Percentiles rank a stretch among this genome's conserved stretches.
phyloP scores from a whole-genome alignment of 2,113 vertebrate species.

The Lota lota region DNA sequence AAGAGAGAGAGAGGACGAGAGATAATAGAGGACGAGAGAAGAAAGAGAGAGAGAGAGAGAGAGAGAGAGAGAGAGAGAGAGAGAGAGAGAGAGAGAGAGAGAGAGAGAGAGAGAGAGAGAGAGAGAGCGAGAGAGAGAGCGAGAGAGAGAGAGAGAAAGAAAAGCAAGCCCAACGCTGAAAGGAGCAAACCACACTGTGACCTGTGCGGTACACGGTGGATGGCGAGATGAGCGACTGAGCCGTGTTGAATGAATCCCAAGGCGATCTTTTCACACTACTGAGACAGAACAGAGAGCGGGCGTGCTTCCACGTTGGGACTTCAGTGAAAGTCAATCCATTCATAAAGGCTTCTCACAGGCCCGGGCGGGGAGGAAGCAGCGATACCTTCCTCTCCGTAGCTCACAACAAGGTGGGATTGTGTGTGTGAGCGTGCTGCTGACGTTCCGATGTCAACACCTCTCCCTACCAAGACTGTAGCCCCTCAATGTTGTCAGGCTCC shows the following conservation, averaged over 20 bases:
- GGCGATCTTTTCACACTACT: slow-evolving; percentile 32
- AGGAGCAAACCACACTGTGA: slow-evolving; percentile 11
- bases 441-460: slow-evolving; percentile 26
- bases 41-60: slow-evolving; percentile 23
- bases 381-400: slow-evolving; percentile 53
- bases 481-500: slow-evolving; percentile 30
- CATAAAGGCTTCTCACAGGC: slow-evolving; percentile 59
- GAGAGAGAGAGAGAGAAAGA: no score
- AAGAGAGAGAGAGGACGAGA: no score
- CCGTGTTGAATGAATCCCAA: slow-evolving; percentile 34
- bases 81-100: neutral
- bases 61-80: slow-evolving; percentile 28
- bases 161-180: no score
- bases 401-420: slow-evolving; percentile 57
- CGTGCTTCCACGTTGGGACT: slow-evolving; percentile 36
- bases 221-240: slow-evolving; percentile 6
- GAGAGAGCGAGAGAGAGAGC: no score
- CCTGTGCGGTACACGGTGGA: neutral
- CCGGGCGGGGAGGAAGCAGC: slow-evolving; percentile 47
- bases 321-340: slow-evolving; percentile 61
- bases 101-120: neutral
- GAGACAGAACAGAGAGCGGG: slow-evolving; percentile 34
- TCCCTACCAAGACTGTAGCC: slow-evolving; percentile 23
- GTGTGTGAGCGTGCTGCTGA: slow-evolving; percentile 6
- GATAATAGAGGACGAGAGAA: no score